A percentile compares a stretch with the other conserved stretches of the same genome.
These are phyloP conservation scores for Apamea crenata DNA, from an alignment of 2,888 invertebrate genomes.

Conservation along the genomic window DNA sequence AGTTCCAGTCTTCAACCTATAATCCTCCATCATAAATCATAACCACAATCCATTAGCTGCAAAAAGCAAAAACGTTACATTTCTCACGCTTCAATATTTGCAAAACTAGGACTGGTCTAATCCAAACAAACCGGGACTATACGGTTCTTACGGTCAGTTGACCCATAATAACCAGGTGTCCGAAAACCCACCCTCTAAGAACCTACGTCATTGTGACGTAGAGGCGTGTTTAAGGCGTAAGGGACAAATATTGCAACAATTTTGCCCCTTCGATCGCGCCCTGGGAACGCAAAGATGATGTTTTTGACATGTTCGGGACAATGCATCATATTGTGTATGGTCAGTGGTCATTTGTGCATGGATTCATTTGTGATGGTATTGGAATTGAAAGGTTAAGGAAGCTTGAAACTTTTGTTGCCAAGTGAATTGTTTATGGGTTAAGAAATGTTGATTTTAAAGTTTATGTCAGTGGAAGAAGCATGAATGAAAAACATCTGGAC, in stretches of 20 bases:
- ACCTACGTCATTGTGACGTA: slow-evolving; percentile 81
- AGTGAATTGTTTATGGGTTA: slow-evolving; percentile 16
- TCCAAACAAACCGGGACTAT: slow-evolving; percentile 77
- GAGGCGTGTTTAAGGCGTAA: slow-evolving; percentile 85
- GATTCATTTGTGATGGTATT: slow-evolving; percentile 70
- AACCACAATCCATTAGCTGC: slow-evolving; percentile 57
- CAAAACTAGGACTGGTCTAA: slow-evolving; percentile 81
- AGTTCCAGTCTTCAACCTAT: slow-evolving; percentile 48
- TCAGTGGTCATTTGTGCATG: slow-evolving; percentile 79
- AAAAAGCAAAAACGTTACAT: slow-evolving; percentile 77
- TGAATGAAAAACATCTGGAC: no score
- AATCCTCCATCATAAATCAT: slow-evolving; percentile 57
- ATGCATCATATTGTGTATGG: slow-evolving; percentile 79
- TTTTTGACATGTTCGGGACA: slow-evolving; percentile 85
- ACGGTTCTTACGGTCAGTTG: slow-evolving; percentile 86
- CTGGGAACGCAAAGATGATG: slow-evolving; percentile 85
- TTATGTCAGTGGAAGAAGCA: neutral
- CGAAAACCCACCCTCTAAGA: slow-evolving; percentile 85
- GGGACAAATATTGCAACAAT: slow-evolving; percentile 85
- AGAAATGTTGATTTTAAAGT: neutral
- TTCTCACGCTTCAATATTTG: slow-evolving; percentile 86
- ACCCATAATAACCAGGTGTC: slow-evolving; percentile 84
- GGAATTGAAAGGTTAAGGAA: slow-evolving; percentile 58
- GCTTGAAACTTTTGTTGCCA: slow-evolving; percentile 54
- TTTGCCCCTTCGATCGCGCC: slow-evolving; percentile 76